Conservation (phyloP, 2,888 invertebrate genomes). For the Drosophila neoperkinsi region DNA sequence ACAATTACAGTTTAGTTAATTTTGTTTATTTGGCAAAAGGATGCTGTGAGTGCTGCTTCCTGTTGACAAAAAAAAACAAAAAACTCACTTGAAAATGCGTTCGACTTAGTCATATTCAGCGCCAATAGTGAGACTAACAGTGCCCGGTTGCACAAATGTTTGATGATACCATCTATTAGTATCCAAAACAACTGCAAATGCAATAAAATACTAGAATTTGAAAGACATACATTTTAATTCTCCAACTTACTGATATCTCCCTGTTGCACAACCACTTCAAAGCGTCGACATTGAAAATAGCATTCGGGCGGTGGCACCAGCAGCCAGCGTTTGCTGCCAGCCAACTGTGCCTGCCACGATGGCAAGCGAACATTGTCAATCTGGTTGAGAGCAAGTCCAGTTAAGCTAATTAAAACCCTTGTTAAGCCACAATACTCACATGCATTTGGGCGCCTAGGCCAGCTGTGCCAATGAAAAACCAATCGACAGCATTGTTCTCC, state of each 20-base stretch:
- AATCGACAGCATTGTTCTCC: conserved; percentile 95
- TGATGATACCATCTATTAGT: conserved; percentile 99
- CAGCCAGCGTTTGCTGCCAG: conserved; percentile 94
- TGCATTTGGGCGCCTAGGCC: conserved; percentile 98
- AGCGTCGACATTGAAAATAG: conserved; percentile 89
- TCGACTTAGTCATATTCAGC: conserved; percentile 94
- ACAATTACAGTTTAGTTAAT: conserved; percentile 36
- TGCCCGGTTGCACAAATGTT: conserved; percentile 93
- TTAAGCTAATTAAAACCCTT: not conserved
- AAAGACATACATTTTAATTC: not conserved
- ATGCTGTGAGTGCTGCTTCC: conserved; percentile 47
- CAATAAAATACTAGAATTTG: not conserved
- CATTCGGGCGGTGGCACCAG: conserved; percentile 97
- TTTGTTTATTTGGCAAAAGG: conserved; percentile 19
- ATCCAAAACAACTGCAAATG: conserved; percentile 93
- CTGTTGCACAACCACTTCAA: conserved; percentile 89
- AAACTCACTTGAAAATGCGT: conserved; percentile 7
- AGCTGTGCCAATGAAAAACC: conserved; percentile 98
- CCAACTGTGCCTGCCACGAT: conserved; percentile 98
- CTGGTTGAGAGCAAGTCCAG: conserved; percentile 85
- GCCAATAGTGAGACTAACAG: conserved; percentile 97
- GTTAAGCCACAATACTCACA: conserved; percentile 86
- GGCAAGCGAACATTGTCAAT: conserved; percentile 97
- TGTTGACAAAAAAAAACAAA: conserved; percentile 40
- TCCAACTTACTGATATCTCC: conserved; percentile 93